Evolutionary conservation across 23 tunicate genomes (phyloP).

Genomic region (Trididemnum nubilum): DNA sequence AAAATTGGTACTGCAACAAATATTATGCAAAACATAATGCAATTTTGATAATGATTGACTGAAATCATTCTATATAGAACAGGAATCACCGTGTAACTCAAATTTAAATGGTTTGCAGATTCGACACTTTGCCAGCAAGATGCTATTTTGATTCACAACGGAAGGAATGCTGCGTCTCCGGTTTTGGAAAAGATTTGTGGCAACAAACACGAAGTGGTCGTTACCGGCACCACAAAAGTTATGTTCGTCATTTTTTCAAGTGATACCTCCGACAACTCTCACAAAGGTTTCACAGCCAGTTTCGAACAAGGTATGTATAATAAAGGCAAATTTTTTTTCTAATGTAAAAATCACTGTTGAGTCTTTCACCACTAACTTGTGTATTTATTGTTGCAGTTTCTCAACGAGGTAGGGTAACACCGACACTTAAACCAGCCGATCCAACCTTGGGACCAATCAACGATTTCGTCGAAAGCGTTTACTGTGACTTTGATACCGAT

Average conservation of each 20-base stretch:
- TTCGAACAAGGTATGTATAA: conserved; percentile 57
- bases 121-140: conserved; percentile 52
- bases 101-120: no score
- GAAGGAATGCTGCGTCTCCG: conserved; percentile 49
- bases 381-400: not conserved
- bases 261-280: not conserved
- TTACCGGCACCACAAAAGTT: conserved; percentile 38
- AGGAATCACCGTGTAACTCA: no score
- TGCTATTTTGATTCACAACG: conserved; percentile 67
- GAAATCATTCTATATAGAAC: no score
- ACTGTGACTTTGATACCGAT: not conserved
- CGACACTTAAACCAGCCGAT: not conserved
- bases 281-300: conserved; percentile 41
- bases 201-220: not conserved
- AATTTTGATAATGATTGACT: no score
- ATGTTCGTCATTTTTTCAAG: conserved; percentile 55
- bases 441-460: not conserved
- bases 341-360: no score
- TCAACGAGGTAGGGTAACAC: not conserved
- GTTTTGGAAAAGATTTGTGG: conserved; percentile 47
- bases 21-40: no score
- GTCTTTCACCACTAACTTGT: no score
- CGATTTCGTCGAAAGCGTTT: not conserved
- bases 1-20: no score
- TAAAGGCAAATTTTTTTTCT: no score